Evolutionary conservation across 1,140 invertebrate species (phyloP), one percentile per base, ranked within the genome.

Genomic region (Physella acuta): DNA sequence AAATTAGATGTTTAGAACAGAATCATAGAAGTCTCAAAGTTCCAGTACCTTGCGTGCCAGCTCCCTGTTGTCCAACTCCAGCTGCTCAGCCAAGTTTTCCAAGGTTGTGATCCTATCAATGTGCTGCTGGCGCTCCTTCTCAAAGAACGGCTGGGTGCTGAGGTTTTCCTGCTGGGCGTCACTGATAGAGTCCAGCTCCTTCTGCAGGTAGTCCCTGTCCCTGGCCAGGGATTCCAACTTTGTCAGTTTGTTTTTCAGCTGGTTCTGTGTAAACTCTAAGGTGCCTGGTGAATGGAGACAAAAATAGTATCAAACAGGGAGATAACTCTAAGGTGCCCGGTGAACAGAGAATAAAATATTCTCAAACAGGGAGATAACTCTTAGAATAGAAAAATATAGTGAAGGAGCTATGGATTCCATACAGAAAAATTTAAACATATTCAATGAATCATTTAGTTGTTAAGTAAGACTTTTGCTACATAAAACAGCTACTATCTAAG

Each of bases 61-160:
- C 33, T 82, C 79, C 44, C 75, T 79, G 58, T 82, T 82, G 59
- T 82, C 81, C 30, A 76, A 37, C 64, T 82, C 81, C 30, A 82
- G 71, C 63, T 80, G 75, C 49, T 73, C 68, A 14, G 78, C 73
- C 17, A 75, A 68, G 44, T 78, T 74, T 44, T 82, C 81, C 67
- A 78, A 26, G 0, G 73, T 73, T 37, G 68, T 63, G 5, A 81
- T 75, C 64, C 71, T 78, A 52, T 82, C 77, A 34, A 73, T 37
- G 53, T 79, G 76, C 52, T 77, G 56, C 49, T 77, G 75, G 53
- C 77, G 58, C 59, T 82, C 79, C 49, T 80, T 78, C 17, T 63
- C 71, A 3, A 72, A 73, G n/a, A 78, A 77, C 26, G 77, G 75
- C 39, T 71, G 56, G 1, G 77, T 71, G 14, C 71, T 73, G 11